phyloP scores from a whole-genome alignment of 2,888 invertebrate species.

The Limulus polyphemus region DNA sequence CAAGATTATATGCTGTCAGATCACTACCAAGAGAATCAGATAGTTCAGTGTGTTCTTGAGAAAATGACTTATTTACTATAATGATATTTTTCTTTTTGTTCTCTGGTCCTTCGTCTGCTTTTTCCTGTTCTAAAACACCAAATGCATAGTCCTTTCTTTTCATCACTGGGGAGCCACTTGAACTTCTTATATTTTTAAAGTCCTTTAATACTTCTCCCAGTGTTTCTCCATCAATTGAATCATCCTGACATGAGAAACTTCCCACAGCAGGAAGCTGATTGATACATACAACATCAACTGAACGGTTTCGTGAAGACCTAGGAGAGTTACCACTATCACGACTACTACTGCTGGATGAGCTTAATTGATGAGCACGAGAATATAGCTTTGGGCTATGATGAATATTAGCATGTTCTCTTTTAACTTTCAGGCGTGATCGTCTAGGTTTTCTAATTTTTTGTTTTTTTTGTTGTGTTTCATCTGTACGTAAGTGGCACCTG shows the following conservation, averaged over 20 bases:
- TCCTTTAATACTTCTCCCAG: conserved; percentile 17
- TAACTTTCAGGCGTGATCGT: conserved; percentile 16
- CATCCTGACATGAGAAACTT: conserved; percentile 25
- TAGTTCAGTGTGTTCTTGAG: no score
- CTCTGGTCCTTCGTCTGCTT: no score
- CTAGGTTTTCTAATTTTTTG: neutral
- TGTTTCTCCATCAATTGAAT: conserved; percentile 22
- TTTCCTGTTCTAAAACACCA: no score
- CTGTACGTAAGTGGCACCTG: conserved; percentile 3
- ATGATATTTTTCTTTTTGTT: no score
- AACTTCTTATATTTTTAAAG: conserved; percentile 6
- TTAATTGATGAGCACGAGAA: conserved; percentile 14
- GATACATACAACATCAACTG: conserved; percentile 24
- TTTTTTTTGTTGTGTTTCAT: neutral
- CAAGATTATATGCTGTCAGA: no score
- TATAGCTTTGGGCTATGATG: conserved; percentile 19
- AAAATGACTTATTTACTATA: no score
- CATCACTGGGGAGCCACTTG: no score
- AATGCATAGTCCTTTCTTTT: no score
- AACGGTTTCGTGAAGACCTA: conserved; percentile 13
- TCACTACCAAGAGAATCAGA: no score
- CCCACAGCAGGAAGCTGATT: conserved; percentile 22
- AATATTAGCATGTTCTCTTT: conserved; percentile 17
- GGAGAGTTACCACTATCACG: neutral
- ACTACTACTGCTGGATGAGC: neutral